Base-by-base conservation (phyloP, 2,113 vertebrate genomes). In the Nesoenas mayeri region DNA sequence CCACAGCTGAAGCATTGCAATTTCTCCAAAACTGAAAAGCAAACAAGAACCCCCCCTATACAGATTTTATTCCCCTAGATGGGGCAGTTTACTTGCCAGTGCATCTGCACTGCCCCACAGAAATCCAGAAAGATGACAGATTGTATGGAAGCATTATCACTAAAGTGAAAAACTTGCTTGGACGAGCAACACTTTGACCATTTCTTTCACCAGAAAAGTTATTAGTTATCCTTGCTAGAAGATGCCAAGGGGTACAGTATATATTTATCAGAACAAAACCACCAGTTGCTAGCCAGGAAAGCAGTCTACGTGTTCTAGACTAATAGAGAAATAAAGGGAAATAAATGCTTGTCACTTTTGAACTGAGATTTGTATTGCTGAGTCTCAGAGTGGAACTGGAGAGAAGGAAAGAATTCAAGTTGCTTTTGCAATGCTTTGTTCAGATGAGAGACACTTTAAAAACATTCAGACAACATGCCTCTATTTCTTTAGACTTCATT, bases 381-480 rank as follows among this genome's bases (percentile, higher is more conserved):
- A 81, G n/a, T 21, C 36, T 69, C 1, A 0, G 0, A 65, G 48
- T 11, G 32, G 53, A 79, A 51, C 16, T 66, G 34, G 18, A 44
- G 18, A 70, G 50, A 81, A 40, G 18, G 28, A 31, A 67, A 72
- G 34, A 75, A 91, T 47, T 75, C 22, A 18, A 74, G 61, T 48
- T 82, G 32, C 10, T 72, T 95, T 85, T 61, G 36, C 66, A 62
- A 42, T 9, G 25, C 20, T 69, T 67, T 7, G 0, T 72, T 83
- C 66, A 72, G 56, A n/a, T 29, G 22, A 84, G 40, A 53, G 11
- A 65, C 83, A 57, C 10, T 29, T 31, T 7, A 12, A 12, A n/a
- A 66, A 10, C 2, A 4, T 34, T 36, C 36, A 31, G 56, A 3
- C n/a, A 51, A 25, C 11, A n/a, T n/a, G 21, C 11, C 25, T 80